Evolutionary conservation across 2,113 vertebrate genomes (phyloP).

Genomic region (Cyrtonyx montezumae): DNA sequence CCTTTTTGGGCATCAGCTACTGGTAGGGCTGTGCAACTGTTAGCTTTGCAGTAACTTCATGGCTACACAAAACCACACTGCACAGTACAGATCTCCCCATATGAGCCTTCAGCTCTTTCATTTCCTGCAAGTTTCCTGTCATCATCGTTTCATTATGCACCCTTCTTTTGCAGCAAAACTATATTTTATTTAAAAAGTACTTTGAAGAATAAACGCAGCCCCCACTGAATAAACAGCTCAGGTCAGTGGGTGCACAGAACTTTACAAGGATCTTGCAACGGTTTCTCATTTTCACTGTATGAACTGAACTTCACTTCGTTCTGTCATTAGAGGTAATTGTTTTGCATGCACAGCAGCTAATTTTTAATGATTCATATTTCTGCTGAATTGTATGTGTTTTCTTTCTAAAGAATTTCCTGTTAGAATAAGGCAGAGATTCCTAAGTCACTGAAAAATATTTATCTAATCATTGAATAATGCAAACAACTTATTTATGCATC

Average conservation of each 20-base stretch:
- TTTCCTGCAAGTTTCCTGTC: not conserved
- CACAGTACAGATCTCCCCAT: not conserved
- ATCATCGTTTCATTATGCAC: not conserved
- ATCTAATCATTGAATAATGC: not conserved
- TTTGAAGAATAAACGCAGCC: not conserved
- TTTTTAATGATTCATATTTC: not conserved
- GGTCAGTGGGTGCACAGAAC: not conserved
- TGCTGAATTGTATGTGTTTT: not conserved
- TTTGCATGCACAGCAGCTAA: not conserved
- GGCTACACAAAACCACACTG: not conserved
- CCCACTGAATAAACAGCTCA: not conserved
- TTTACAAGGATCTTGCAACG: not conserved
- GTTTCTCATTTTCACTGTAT: not conserved
- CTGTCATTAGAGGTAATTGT: not conserved
- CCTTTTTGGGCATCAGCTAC: not conserved
- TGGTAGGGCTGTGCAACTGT: not conserved
- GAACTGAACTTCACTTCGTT: not conserved
- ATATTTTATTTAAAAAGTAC: not conserved
- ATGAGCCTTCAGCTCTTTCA: not conserved
- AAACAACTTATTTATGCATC: not conserved
- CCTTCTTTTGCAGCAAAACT: not conserved
- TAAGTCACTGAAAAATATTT: slow-evolving; percentile 6
- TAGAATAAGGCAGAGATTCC: not conserved
- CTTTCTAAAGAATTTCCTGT: not conserved
- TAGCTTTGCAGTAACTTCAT: too few relatives aligned